Evolutionary conservation across 2,797 vertebrate species (phyloP), one percentile per base, ranked within the genome.

Genomic region (Chrosomus eos): DNA sequence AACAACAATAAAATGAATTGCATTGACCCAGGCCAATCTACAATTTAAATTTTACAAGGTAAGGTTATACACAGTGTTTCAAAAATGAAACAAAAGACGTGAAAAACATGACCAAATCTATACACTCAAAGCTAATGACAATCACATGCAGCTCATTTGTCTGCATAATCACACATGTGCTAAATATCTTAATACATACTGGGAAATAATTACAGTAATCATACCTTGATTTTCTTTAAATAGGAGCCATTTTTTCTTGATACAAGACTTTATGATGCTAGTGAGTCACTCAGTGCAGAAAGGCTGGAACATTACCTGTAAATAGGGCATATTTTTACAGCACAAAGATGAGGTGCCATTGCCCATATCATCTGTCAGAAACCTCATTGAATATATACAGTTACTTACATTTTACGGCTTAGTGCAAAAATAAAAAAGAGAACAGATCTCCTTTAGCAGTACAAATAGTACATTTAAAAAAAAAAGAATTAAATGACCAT

Each of bases 341-440:
- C 26, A 78, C 43, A 67, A 80, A 79, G 73, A 7, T 6, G 13
- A 60, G 10, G 38, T 43, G 38, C 58, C 9, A 78, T 80, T 70
- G 68, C 2, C 48, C 18, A 33, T 48, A 36, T 68, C 23, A 23
- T 43, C 48, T 21, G 66, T 55, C 67, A 58, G 18, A 43, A 64
- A 48, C 11, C 14, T 66, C 38, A 43, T 21, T 64, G 38, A 79
- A 80, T 4, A 45, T 23, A 28, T 53, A 31, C 77, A 51, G 3
- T 36, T 48, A 23, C 38, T 53, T 58, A 67, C 16, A 36, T 36
- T 80, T 48, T 70, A 70, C 62, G n/a, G 7, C 33, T 36, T 28
- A 26, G 13, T 51, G 23, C 21, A 80, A 11, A 21, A 19, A 68
- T 10, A 2, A 18, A 53, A 53, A 80, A 68, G 31, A 16, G 7